A percentile compares a stretch with the other conserved stretches of the same genome.
These are phyloP conservation scores for Eupleurogrammus muticus DNA, from an alignment of 2,797 vertebrate species.

Conservation along the genomic window DNA sequence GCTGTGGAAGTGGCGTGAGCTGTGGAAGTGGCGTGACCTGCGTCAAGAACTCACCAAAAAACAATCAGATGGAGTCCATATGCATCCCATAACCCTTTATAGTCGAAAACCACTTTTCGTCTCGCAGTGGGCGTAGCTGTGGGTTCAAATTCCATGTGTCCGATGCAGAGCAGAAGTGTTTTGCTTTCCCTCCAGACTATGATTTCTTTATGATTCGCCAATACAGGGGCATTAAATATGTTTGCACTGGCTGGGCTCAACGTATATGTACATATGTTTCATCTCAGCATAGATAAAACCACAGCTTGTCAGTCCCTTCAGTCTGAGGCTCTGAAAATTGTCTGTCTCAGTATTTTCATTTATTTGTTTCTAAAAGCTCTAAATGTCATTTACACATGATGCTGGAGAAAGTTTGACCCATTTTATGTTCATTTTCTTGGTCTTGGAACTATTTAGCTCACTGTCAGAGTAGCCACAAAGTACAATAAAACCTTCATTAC, in stretches of 20 bases:
- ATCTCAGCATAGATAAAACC: slow-evolving; percentile 64
- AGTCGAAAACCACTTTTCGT: slow-evolving; percentile 41
- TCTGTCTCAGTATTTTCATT: slow-evolving; percentile 41
- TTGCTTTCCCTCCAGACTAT: slow-evolving; percentile 55
- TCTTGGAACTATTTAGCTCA: slow-evolving; percentile 7
- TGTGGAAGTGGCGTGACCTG: slow-evolving; percentile 34
- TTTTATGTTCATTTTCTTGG: slow-evolving; percentile 27
- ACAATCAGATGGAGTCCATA: slow-evolving; percentile 61
- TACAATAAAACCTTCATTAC: slow-evolving; percentile 39
- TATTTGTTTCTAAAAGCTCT: slow-evolving; percentile 32
- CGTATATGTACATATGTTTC: slow-evolving; percentile 57
- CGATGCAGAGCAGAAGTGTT: slow-evolving; percentile 57
- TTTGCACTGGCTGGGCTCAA: slow-evolving; percentile 56
- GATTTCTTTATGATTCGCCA: slow-evolving; percentile 61
- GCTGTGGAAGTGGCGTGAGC: slow-evolving; percentile 44
- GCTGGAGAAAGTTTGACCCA: slow-evolving; percentile 32
- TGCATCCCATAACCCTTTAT: slow-evolving; percentile 54
- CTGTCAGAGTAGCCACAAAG: slow-evolving; percentile 1
- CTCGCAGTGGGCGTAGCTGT: slow-evolving; percentile 41
- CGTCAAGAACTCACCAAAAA: slow-evolving; percentile 28
- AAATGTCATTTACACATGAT: slow-evolving; percentile 32
- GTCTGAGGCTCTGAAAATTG: slow-evolving; percentile 34
- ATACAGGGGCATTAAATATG: slow-evolving; percentile 60
- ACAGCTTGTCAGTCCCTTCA: slow-evolving; percentile 41
- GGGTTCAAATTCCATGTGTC: slow-evolving; percentile 61